These are phyloP conservation scores for Drosophila sp. DNA, from an alignment of 1,140 invertebrate species.

Conservation along the genomic window DNA sequence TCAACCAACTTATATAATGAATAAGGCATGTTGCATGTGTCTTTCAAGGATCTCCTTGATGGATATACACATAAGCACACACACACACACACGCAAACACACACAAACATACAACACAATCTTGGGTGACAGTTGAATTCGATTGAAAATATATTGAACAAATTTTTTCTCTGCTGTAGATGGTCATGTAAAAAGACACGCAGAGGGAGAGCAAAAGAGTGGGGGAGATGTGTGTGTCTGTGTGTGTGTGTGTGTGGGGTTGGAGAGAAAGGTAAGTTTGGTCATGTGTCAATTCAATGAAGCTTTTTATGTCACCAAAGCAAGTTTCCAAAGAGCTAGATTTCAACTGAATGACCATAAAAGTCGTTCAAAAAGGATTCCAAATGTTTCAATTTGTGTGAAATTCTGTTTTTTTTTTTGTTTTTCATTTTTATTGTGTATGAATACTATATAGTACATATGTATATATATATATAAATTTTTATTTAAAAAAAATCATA, in stretches of 20 bases:
- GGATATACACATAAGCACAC: conserved; percentile 67
- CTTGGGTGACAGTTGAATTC: conserved; percentile 48
- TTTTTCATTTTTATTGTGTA: conserved; percentile 31
- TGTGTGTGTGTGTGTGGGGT: not conserved
- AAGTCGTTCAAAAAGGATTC: conserved; percentile 15
- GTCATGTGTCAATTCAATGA: conserved; percentile 65
- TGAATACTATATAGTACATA: not conserved
- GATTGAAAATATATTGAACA: conserved; percentile 61
- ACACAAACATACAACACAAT: not conserved
- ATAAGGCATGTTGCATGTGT: conserved; percentile 57
- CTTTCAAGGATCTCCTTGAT: conserved; percentile 58
- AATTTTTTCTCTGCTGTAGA: conserved; percentile 65
- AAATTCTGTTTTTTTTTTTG: conserved; percentile 43
- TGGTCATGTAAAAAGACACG: conserved; percentile 50
- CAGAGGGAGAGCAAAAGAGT: not conserved
- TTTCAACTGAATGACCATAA: conserved; percentile 10
- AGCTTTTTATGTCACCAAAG: conserved; percentile 38
- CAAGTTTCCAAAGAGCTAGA: conserved; percentile 23
- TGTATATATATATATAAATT: not conserved
- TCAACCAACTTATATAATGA: conserved; percentile 63
- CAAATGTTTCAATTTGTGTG: conserved; percentile 19
- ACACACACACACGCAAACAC: not conserved
- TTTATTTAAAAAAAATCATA: conserved; percentile 32
- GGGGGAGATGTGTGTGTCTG: not conserved
- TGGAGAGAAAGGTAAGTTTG: conserved; percentile 38